Conservation (phyloP, 2,797 vertebrate genomes). For the Sternarchorhynchus goeldii region DNA sequence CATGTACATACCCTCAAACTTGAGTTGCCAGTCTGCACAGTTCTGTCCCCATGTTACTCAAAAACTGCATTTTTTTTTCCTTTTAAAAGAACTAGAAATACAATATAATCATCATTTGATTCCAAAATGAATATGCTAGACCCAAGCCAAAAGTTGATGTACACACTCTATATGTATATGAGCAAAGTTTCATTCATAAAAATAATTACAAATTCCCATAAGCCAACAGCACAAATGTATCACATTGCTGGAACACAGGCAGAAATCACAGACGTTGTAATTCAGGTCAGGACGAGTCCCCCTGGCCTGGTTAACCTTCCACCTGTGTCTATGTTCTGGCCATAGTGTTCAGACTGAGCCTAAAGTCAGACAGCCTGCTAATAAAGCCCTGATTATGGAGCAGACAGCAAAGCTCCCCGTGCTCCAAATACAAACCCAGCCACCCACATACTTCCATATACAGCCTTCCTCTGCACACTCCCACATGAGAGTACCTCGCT, state of each 20-base stretch:
- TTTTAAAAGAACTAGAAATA: too few species aligned
- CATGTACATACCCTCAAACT: too few species aligned
- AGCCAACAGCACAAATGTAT: not conserved
- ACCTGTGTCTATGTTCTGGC: constrained; percentile 35
- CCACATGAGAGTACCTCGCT: not conserved
- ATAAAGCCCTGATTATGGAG: constrained; percentile 53
- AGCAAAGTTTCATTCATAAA: not conserved
- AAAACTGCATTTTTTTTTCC: too few species aligned
- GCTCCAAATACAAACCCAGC: constrained; percentile 63
- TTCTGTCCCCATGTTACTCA: too few species aligned
- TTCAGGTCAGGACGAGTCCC: constrained; percentile 19
- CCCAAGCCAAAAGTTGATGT: too few species aligned
- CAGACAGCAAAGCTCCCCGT: constrained; percentile 62
- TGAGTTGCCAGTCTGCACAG: too few species aligned
- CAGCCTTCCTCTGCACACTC: constrained; percentile 27
- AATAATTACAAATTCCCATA: not conserved
- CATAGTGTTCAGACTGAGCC: constrained; percentile 42
- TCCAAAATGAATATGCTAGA: too few species aligned
- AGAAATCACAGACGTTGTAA: constrained; percentile 12
- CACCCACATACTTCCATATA: constrained; percentile 32
- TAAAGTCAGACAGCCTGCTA: constrained; percentile 50
- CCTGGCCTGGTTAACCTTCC: constrained; percentile 34
- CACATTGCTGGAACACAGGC: not conserved
- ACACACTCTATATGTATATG: too few species aligned
- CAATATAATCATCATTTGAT: too few species aligned